phyloP scores from a whole-genome alignment of 2,113 vertebrate genomes.

The Felis chaus region DNA sequence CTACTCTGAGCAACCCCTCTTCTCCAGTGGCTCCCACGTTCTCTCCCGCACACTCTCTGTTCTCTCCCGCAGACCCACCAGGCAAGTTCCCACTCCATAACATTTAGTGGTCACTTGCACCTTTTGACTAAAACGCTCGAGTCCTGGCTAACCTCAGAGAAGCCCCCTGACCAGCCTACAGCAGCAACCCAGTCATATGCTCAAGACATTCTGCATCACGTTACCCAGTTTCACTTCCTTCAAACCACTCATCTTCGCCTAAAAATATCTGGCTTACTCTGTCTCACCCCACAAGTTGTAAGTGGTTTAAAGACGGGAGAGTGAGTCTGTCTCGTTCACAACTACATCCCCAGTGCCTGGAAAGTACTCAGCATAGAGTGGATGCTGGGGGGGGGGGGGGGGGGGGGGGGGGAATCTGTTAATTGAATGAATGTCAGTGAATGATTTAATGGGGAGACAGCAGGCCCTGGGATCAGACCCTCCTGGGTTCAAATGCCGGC shows the following conservation, averaged over 20 bases:
- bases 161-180: neutral
- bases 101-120: neutral
- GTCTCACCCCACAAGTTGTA: neutral
- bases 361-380: neutral
- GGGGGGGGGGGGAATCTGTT: neutral
- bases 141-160: neutral
- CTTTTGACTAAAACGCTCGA: neutral
- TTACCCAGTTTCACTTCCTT: neutral
- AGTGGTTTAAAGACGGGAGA: neutral
- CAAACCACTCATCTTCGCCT: neutral
- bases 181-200: neutral
- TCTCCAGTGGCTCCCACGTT: neutral
- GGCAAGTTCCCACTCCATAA: neutral
- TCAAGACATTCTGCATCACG: neutral
- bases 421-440: neutral
- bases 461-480: neutral
- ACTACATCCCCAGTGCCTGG: neutral
- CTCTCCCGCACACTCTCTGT: neutral
- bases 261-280: conserved; percentile 30
- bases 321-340: neutral
- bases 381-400: neutral
- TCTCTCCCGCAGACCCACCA: neutral
- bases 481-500: neutral
- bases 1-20: neutral
- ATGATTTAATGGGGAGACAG: neutral